Evolutionary conservation across 2,888 invertebrate genomes (phyloP), one percentile per base, ranked within the genome.

Genomic region (Caenorhabditis plicata): DNA sequence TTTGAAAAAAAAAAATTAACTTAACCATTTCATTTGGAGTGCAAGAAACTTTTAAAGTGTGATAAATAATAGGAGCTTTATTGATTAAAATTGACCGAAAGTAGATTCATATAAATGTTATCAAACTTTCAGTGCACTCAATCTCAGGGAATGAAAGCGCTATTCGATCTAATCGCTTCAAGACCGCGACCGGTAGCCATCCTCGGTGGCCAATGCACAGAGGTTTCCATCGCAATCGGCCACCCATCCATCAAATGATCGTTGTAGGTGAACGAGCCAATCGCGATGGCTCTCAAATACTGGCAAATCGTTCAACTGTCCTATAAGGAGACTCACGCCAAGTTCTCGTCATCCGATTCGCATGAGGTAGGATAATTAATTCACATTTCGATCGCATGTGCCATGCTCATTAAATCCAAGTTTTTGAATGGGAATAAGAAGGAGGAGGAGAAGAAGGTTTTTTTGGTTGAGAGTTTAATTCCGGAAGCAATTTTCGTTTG

Each of bases 251-350:
- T 41, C 19, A 38, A 4, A 15, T 23, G 23, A n/a, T 15, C 17
- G 32, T 55, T 60, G 26, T 52, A 70, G 70, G 78, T 78, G 22
- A 78, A 78, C 47, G 78, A 78, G 48, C 78, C 78, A 22, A 70
- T 80, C 9, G 79, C 79, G 17, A 79, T 79, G 78, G 76, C 79
- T 2, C 54, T 77, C 11, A 92, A 92, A 78, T 93, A 92, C 82
- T 98, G 95, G 93, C 90, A 92, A 81, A 87, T 98, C 48, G 91
- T 92, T 0, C 94, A 79, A 43, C 48, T 79, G 40, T 70, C 70
- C 42, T 79, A 80, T 50, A 77, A 79, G 5, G 79, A 79, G 49
- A 80, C 79, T 4, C 79, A 79, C 53, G 71, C 79, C 9, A 78
- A 80, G 39, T 79, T 79, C 62, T 64, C 72, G 13, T 69, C 74